Percentiles rank a stretch among this genome's conserved stretches.
Conservation (phyloP, 2,797 vertebrate genomes). For the Leucoraja ocellata region DNA sequence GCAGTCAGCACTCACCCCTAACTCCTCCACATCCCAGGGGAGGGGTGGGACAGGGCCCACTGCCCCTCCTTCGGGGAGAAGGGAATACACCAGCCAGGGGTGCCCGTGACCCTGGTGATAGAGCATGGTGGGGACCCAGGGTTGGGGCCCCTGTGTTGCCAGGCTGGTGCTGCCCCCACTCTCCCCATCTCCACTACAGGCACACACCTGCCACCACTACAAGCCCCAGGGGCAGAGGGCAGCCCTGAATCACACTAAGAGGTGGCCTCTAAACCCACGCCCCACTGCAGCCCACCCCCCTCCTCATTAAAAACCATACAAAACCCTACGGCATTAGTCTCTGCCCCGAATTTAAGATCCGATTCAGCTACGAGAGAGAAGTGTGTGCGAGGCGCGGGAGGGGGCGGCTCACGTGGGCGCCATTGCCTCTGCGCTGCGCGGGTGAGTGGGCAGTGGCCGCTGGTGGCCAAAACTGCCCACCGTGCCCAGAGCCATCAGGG, state of each 20-base stretch:
- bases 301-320: constrained; percentile 29
- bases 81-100: neutral
- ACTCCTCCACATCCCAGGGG: neutral
- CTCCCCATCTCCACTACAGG: neutral
- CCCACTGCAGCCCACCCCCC: neutral
- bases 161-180: no score
- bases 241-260: neutral
- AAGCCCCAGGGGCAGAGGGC: neutral
- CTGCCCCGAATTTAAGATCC: constrained; percentile 32
- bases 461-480: constrained; percentile 83
- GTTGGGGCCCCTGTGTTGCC: no score
- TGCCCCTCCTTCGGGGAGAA: no score
- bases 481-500: constrained; percentile 73
- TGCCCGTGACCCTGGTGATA: no score
- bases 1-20: neutral
- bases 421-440: constrained; percentile 75
- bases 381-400: neutral
- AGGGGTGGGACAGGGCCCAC: no score
- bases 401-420: constrained; percentile 72
- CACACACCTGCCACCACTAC: constrained; percentile 3
- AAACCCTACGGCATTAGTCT: constrained; percentile 34
- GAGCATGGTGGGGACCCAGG: no score
- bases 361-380: constrained; percentile 21
- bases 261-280: neutral
- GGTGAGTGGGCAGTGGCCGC: constrained; percentile 72